phyloP scores from a whole-genome alignment of 2,113 vertebrate species.

The Phaethon lepturus region DNA sequence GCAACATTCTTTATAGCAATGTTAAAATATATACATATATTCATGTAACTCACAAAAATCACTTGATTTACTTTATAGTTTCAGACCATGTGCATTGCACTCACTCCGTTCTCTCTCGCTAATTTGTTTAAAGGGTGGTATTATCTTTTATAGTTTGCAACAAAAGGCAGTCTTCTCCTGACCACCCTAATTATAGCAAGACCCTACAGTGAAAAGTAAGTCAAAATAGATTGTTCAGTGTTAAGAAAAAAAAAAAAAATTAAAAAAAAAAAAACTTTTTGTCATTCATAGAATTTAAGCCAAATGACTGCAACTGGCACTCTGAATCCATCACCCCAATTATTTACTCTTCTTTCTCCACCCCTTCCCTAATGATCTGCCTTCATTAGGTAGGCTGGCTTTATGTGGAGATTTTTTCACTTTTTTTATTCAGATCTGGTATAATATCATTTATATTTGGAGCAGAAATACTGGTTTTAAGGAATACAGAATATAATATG shows the following conservation, averaged over 20 bases:
- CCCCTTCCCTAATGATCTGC: not conserved
- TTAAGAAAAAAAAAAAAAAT: not conserved
- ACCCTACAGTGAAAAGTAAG: not conserved
- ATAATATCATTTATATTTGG: not conserved
- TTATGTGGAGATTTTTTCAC: not conserved
- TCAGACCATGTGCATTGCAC: not conserved
- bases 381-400: not conserved
- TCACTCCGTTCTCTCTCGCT: not conserved
- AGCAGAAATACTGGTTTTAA: not conserved
- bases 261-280: not conserved
- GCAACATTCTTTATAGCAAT: not conserved
- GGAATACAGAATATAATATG: not conserved
- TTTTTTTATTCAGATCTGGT: not conserved
- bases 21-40: not conserved
- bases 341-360: not conserved
- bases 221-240: not conserved
- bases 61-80: not conserved
- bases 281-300: not conserved
- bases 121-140: not conserved
- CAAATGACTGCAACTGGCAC: not conserved
- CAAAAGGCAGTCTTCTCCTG: not conserved
- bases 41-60: not conserved
- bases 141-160: not conserved
- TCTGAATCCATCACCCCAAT: not conserved
- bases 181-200: not conserved